Evolutionary conservation across 2,888 invertebrate genomes (phyloP), one percentile per base, ranked within the genome.

Genomic region (Nesidiocoris tenuis): DNA sequence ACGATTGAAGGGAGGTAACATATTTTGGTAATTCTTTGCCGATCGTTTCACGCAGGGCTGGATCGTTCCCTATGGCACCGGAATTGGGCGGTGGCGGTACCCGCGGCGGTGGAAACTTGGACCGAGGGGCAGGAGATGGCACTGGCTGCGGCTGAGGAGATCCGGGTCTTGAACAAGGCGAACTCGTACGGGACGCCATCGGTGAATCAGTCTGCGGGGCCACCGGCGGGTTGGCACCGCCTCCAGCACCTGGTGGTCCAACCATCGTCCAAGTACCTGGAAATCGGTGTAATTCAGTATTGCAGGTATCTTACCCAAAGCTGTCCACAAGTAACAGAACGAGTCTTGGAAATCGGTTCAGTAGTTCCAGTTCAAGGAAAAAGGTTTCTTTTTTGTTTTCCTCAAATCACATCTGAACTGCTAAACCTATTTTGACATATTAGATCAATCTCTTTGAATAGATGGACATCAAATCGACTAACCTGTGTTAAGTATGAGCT

Each of bases 1-100:
- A 82, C 76, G 84, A 83, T 76, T 83, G 84, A 54, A 85, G 81
- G 68, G 83, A 84, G 63, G 83, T 82, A 66, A 84, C 83, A 77
- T 82, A 84, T 77, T 83, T 84, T 0, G 84, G 83, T 82, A 79
- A 61, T 64, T 79, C 79, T 64, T 79, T 78, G 65, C 76, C 74
- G n/a, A 80, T 74, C 0, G 76, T 71, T 65, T 80, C 79, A 54
- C 78, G 65, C 2, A 79, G 68, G 18, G 74, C 76, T 25, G 77
- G 77, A 21, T 68, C 75, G 7, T 64, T 25, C 19, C 54, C 54
- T 54, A 54, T 23, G n/a, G 72, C 72, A 21, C 56, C n/a, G 1
- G 61, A 39, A 2, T 19, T n/a, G 12, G 61, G 19, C 24, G 65
- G 65, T 2, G 76, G 78, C 2, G 77, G 77, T 12, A 72, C 75